These are phyloP conservation scores for Hypotaenidia philippensis DNA, from an alignment of 2,797 vertebrate genomes.

Conservation along the genomic window DNA sequence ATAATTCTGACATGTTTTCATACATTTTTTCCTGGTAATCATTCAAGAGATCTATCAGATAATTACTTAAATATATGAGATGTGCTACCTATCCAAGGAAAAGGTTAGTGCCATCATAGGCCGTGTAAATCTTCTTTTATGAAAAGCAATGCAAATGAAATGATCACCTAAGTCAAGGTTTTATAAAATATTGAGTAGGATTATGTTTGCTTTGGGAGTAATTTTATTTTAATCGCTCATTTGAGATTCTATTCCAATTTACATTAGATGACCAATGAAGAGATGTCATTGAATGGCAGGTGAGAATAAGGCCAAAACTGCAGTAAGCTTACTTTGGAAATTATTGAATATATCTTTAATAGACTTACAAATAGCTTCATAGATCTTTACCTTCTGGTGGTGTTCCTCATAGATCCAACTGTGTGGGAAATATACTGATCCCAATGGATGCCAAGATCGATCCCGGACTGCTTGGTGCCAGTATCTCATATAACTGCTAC, in stretches of 20 bases:
- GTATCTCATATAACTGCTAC: neutral
- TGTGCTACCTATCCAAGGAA: slow-evolving; percentile 52
- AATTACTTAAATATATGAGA: slow-evolving; percentile 76
- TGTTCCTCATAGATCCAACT: neutral
- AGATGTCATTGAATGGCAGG: slow-evolving; percentile 49
- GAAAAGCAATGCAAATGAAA: slow-evolving; percentile 74
- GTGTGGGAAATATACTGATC: neutral
- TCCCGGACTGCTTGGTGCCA: neutral
- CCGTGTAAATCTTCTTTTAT: slow-evolving; percentile 78
- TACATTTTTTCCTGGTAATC: slow-evolving; percentile 16
- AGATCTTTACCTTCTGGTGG: slow-evolving; percentile 13
- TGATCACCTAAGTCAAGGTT: slow-evolving; percentile 66
- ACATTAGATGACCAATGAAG: slow-evolving; percentile 66
- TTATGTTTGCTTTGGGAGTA: slow-evolving; percentile 73
- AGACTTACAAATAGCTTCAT: slow-evolving; percentile 45
- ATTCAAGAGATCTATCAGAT: slow-evolving; percentile 61
- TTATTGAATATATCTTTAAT: slow-evolving; percentile 66
- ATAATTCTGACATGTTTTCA: slow-evolving; percentile 2
- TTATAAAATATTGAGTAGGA: slow-evolving; percentile 77
- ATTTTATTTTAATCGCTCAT: slow-evolving; percentile 77
- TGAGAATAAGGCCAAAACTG: slow-evolving; percentile 74
- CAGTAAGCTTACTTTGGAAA: slow-evolving; percentile 62
- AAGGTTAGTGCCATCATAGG: slow-evolving; percentile 71
- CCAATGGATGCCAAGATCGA: neutral
- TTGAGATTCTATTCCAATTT: slow-evolving; percentile 70